phyloP scores from a whole-genome alignment of 1,140 invertebrate genomes.

The Calosoma granatense region DNA sequence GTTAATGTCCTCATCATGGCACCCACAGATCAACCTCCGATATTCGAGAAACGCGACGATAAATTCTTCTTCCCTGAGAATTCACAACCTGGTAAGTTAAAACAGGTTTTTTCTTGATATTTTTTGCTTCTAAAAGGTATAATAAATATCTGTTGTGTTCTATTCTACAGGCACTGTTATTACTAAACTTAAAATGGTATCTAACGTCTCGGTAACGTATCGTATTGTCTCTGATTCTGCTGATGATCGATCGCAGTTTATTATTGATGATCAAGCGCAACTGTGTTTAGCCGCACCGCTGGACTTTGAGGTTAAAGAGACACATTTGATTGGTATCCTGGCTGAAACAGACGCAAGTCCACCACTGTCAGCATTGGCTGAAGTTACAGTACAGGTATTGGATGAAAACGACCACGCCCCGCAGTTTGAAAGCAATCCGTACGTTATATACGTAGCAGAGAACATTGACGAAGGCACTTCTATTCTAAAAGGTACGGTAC shows the following conservation, averaged over 20 bases:
- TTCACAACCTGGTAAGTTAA: conserved; percentile 46
- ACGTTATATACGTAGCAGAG: conserved; percentile 66
- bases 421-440: conserved; percentile 73
- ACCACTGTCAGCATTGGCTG: conserved; percentile 57
- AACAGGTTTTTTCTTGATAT: not conserved
- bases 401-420: conserved; percentile 90
- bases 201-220: conserved; percentile 47
- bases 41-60: conserved; percentile 58
- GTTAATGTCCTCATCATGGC: conserved; percentile 68
- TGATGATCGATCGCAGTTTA: conserved; percentile 55
- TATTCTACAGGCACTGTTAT: conserved; percentile 44
- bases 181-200: conserved; percentile 48
- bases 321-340: conserved; percentile 66
- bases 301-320: conserved; percentile 63
- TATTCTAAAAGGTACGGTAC: conserved; percentile 61
- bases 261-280: conserved; percentile 61
- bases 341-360: conserved; percentile 72
- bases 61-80: conserved; percentile 74
- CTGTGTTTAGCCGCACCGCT: conserved; percentile 58
- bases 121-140: not conserved
- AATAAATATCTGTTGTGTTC: not conserved
- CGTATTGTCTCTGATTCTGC: conserved; percentile 52
- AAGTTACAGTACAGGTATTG: conserved; percentile 67
- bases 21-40: conserved; percentile 54
- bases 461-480: conserved; percentile 68